These are phyloP conservation scores for Laticauda laticaudata DNA, from an alignment of 2,113 vertebrate genomes.

Conservation along the genomic window DNA sequence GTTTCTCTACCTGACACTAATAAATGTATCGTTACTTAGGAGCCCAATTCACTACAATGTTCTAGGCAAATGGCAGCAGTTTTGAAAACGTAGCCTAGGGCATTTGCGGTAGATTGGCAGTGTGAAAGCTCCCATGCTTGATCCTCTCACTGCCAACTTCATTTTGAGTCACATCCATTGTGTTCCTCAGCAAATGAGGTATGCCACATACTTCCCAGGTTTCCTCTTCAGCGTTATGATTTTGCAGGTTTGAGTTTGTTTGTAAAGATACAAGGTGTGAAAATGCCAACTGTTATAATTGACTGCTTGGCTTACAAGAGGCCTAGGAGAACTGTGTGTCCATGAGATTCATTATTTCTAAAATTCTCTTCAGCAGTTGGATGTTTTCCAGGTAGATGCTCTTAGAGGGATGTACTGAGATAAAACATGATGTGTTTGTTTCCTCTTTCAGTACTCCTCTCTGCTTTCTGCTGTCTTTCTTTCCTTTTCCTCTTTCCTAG, in stretches of 20 bases:
- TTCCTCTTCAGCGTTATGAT: not conserved
- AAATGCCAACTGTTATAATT: not conserved
- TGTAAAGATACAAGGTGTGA: not conserved
- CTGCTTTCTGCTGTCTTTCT: no score
- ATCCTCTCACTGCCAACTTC: not conserved
- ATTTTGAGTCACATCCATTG: not conserved
- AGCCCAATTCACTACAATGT: not conserved
- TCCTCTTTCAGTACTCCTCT: not conserved
- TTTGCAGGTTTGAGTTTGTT: not conserved
- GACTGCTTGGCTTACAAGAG: not conserved
- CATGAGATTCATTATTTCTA: rapidly evolving
- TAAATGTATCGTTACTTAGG: not conserved
- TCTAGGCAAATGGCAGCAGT: not conserved
- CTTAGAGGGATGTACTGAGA: not conserved
- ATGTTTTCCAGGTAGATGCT: not conserved
- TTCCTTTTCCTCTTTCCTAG: no score
- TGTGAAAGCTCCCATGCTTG: not conserved
- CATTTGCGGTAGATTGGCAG: not conserved
- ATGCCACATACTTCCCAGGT: not conserved
- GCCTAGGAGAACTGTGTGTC: not conserved
- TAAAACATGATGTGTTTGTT: not conserved
- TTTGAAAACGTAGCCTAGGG: not conserved
- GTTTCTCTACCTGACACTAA: not conserved
- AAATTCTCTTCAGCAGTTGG: no score
- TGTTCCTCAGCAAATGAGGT: not conserved